Evolutionary conservation across 2,797 vertebrate species (phyloP).

Genomic region (Mus minutoides): DNA sequence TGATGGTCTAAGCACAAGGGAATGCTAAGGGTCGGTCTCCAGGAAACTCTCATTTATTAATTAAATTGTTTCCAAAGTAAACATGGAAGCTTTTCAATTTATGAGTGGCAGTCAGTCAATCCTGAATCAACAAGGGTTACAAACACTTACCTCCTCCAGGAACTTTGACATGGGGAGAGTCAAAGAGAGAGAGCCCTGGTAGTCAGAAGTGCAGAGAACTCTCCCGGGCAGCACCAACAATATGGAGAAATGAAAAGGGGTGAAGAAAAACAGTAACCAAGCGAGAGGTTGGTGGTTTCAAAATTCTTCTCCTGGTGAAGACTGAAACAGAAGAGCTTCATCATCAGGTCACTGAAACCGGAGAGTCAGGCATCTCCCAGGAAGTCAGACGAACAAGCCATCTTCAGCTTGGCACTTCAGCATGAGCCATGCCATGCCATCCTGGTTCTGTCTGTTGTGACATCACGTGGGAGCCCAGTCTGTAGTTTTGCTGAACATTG

Average conservation of each 20-base stretch:
- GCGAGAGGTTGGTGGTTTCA: neutral
- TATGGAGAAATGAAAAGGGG: neutral
- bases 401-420: neutral
- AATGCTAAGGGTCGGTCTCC: neutral
- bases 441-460: neutral
- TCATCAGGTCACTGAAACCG: neutral
- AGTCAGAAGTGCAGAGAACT: neutral
- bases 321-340: neutral
- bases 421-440: neutral
- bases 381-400: neutral
- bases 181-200: neutral
- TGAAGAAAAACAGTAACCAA: neutral
- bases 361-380: neutral
- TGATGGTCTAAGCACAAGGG: neutral
- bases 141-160: neutral
- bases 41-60: neutral
- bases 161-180: neutral
- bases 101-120: neutral
- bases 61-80: conserved; percentile 8
- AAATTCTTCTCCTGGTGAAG: neutral
- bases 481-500: neutral
- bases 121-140: neutral
- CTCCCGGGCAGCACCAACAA: neutral
- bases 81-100: neutral
- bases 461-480: neutral